Evolutionary conservation across 2,888 invertebrate genomes (phyloP).

Genomic region (Helicoverpa assulta): DNA sequence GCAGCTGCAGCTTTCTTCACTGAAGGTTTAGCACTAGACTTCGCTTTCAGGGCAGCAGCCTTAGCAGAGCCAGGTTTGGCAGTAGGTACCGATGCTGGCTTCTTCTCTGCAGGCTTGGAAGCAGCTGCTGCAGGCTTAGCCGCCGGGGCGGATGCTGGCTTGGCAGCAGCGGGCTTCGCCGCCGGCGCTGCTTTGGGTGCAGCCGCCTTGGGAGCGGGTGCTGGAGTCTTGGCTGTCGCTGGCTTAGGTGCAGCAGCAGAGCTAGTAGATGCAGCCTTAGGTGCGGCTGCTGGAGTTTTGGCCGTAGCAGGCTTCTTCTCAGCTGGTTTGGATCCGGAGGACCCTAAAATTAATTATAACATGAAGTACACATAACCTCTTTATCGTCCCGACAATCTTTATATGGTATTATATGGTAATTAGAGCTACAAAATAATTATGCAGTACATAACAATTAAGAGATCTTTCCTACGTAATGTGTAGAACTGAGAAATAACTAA

Average conservation of each 20-base stretch:
- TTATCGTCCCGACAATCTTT: too few species aligned
- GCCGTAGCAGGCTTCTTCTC: slow-evolving; percentile 85
- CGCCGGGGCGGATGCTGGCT: slow-evolving; percentile 86
- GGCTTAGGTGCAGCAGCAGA: slow-evolving; percentile 76
- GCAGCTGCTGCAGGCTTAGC: slow-evolving; percentile 85
- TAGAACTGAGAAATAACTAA: slow-evolving; percentile 8
- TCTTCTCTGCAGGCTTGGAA: slow-evolving; percentile 82
- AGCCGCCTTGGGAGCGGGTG: slow-evolving; percentile 86
- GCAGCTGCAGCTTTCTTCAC: slow-evolving; percentile 88
- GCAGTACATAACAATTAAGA: background rate
- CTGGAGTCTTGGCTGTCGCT: slow-evolving; percentile 82
- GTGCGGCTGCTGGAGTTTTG: slow-evolving; percentile 85
- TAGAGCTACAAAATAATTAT: background rate
- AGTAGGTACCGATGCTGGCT: slow-evolving; percentile 78
- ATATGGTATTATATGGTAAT: too few species aligned
- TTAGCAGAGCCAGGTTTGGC: slow-evolving; percentile 90
- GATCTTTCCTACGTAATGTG: too few species aligned
- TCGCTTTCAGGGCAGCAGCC: slow-evolving; percentile 86
- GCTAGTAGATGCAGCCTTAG: slow-evolving; percentile 78
- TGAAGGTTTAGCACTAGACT: slow-evolving; percentile 88
- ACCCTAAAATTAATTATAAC: slow-evolving; percentile 66
- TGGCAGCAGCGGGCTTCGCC: slow-evolving; percentile 82
- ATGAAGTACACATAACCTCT: slow-evolving; percentile 69
- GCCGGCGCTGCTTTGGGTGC: slow-evolving; percentile 80
- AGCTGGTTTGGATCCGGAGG: slow-evolving; percentile 84